Evolutionary conservation across 30 jellyfish, hydroid and myxozoan species (phyloP), one percentile per base, ranked within the genome.

Genomic region (Sanderia malayensis): DNA sequence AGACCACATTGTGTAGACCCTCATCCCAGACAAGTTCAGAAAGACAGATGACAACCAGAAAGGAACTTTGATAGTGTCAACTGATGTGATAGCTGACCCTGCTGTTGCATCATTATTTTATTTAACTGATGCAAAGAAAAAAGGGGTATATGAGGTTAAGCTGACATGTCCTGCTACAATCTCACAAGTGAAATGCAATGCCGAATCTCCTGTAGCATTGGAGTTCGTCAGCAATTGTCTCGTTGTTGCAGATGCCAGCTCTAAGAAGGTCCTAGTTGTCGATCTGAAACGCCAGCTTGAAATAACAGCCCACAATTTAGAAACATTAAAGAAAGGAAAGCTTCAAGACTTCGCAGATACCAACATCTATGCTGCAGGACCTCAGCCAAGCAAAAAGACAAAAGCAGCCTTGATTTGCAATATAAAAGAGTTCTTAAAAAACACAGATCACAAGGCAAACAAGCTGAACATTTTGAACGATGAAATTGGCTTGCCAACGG

Each of bases 1-100:
- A 65, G 76, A 25, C 22, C 58, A 65, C 33, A 19, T 49, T 15
- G 58, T 33, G 2, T 65, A 65, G 32, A 65, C 76, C 8, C 30
- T 65, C 32, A n/a, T 65, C 61, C 61, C 76, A 0, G 61, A 65
- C 1, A 65, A 31, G 31, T 65, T 65, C 59, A 65, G 76, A 7
- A 65, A 65, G 30, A 65, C 32, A 9, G 61, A 65, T 18, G 76
- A 65, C 76, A 65, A 65, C 76, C 22, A 65, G 30, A 65, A 1
- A n/a, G 61, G 76, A 7, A 22, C 30, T 65, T 18, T 65, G 61
- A n/a, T 7, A 65, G 30, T 31, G 22, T 61, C 76, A 31, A 65
- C 61, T 65, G 61, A 25, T 27, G 30, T 65, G 30, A 6, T n/a
- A n/a, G 22, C 76, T 4, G 20, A 65, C 13, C 32, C 61, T 7